Percentiles rank a stretch among this genome's conserved stretches.
Evolutionary conservation across 1,140 invertebrate species (phyloP).

Genomic region (Aphaenogaster rudis): DNA sequence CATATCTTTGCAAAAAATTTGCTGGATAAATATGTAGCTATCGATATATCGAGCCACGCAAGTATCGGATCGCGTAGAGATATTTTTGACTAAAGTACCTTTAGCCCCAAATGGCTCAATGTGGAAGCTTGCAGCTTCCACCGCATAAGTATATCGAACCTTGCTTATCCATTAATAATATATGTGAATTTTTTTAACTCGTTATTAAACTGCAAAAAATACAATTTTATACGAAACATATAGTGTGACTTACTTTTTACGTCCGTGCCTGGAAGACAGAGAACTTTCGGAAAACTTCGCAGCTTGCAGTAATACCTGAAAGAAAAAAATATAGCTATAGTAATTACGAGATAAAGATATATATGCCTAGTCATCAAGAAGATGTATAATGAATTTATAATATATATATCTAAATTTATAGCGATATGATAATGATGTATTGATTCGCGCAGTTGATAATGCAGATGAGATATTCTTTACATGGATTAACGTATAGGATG

Average conservation of each 20-base stretch:
- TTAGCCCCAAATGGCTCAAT: conserved; percentile 22
- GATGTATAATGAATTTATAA: neutral
- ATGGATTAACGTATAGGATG: conserved; percentile 52
- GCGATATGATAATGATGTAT: neutral
- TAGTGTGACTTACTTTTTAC: conserved; percentile 31
- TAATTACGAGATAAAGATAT: neutral
- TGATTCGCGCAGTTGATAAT: conserved; percentile 19
- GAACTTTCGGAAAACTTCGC: neutral
- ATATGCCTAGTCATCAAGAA: neutral
- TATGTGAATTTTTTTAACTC: neutral
- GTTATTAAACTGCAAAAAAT: neutral
- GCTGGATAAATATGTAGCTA: conserved; percentile 41
- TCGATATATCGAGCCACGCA: conserved; percentile 27
- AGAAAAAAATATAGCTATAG: neutral
- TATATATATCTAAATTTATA: conserved; percentile 18
- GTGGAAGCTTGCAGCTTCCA: neutral
- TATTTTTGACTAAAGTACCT: conserved; percentile 34
- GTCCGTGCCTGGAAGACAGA: neutral
- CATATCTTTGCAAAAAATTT: conserved; percentile 46
- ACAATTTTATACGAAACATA: neutral
- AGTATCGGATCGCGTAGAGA: conserved; percentile 29
- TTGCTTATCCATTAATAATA: neutral
- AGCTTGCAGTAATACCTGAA: conserved; percentile 22
- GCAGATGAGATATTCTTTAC: conserved; percentile 49
- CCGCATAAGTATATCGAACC: neutral